These are phyloP conservation scores for Myripristis jacobus DNA, from an alignment of 2,797 vertebrate species.

Conservation along the genomic window DNA sequence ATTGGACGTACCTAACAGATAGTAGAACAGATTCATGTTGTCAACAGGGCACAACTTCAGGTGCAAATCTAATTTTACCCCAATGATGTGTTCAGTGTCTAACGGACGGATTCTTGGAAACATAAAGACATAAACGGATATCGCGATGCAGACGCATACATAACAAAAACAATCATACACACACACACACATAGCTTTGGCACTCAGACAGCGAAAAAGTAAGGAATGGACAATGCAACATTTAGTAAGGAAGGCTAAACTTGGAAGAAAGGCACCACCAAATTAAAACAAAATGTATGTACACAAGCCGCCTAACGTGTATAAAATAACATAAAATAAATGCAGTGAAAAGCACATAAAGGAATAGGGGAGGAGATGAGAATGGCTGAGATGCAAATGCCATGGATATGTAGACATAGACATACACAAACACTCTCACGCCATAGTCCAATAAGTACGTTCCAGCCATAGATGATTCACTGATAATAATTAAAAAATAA, in stretches of 20 bases:
- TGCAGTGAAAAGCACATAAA: constrained; percentile 26
- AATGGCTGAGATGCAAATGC: not conserved
- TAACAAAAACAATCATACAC: not conserved
- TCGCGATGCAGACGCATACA: not conserved
- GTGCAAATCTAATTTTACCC: constrained; percentile 49
- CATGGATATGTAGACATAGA: constrained; percentile 35
- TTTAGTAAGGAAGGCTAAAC: constrained; percentile 49
- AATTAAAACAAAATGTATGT: constrained; percentile 42
- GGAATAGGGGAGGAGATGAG: constrained; percentile 48
- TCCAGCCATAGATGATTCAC: constrained; percentile 69
- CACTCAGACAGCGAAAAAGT: constrained; percentile 46
- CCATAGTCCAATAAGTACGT: constrained; percentile 64
- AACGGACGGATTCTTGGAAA: constrained; percentile 33
- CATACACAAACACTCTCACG: constrained; percentile 31
- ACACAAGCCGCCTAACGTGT: constrained; percentile 41
- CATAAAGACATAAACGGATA: not conserved
- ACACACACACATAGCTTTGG: constrained; percentile 55
- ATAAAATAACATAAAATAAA: constrained; percentile 49
- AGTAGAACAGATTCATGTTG: constrained; percentile 14
- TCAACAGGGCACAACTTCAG: constrained; percentile 27
- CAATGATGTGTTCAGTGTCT: constrained; percentile 28
- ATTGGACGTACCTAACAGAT: constrained; percentile 38
- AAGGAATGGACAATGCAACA: constrained; percentile 47
- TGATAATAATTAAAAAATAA: constrained; percentile 9
- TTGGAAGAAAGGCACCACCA: constrained; percentile 57